Evolutionary conservation across 2,113 vertebrate genomes (phyloP).

Genomic region (Cervus canadensis): DNA sequence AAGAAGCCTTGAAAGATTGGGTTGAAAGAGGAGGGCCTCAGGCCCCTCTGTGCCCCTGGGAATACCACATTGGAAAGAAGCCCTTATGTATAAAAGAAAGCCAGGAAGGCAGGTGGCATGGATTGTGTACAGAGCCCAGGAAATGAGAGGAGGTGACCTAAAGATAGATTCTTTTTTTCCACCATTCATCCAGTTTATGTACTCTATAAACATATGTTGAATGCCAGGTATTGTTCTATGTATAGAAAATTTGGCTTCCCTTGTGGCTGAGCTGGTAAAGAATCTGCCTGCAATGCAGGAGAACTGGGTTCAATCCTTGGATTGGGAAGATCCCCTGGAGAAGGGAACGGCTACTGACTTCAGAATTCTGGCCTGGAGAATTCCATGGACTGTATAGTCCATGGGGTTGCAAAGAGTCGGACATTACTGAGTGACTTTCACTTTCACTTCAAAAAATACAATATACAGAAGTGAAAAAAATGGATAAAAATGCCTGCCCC

Average conservation of each 20-base stretch:
- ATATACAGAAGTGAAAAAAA: not conserved
- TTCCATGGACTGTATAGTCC: not conserved
- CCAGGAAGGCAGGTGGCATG: not conserved
- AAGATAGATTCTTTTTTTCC: not conserved
- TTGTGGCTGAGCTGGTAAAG: not conserved
- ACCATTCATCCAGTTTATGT: not conserved
- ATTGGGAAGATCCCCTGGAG: not conserved
- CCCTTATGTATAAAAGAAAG: not conserved
- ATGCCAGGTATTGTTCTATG: not conserved
- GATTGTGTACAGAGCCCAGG: not conserved
- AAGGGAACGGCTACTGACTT: not conserved
- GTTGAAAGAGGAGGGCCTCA: not conserved
- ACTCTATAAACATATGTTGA: not conserved
- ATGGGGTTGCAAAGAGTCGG: not conserved
- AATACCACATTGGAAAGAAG: not conserved
- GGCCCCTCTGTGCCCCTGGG: not conserved
- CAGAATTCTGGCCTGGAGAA: not conserved
- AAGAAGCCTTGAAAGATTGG: not conserved
- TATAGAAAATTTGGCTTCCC: not conserved
- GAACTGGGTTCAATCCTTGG: not conserved
- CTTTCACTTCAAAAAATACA: not conserved
- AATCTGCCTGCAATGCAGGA: not conserved
- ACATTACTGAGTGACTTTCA: not conserved
- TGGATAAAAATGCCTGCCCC: not conserved
- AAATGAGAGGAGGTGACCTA: not conserved